Conservation (phyloP, 2,113 vertebrate species). For the Orycteropus afer region DNA sequence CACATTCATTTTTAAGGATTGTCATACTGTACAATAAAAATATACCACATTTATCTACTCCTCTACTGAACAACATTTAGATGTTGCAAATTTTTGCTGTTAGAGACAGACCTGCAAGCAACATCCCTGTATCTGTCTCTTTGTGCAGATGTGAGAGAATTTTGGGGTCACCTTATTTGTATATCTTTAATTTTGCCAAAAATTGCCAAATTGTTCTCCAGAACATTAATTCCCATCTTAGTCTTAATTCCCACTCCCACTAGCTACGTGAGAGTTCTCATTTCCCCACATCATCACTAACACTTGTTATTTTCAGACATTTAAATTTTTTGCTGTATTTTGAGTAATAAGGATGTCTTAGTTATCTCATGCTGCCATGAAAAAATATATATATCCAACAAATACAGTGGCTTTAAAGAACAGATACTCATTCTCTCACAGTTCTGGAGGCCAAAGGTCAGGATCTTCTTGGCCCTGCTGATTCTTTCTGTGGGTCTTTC, state of each 20-base stretch:
- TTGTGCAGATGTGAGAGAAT: background rate
- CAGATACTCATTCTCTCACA: background rate
- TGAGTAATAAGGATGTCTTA: background rate
- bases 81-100: background rate
- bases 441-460: background rate
- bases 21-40: conserved; percentile 42
- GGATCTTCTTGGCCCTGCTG: background rate
- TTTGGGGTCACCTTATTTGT: background rate
- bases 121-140: background rate
- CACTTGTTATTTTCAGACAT: background rate
- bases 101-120: background rate
- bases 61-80: background rate
- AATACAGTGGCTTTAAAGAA: background rate
- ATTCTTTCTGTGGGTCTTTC: background rate
- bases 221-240: too few relatives aligned
- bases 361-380: background rate
- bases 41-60: background rate
- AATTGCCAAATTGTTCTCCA: background rate
- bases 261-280: background rate
- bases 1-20: conserved; percentile 40
- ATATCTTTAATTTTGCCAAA: background rate
- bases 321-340: background rate
- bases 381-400: background rate
- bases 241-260: background rate
- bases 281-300: background rate